These are phyloP conservation scores for Trachelus tabidus DNA, from an alignment of 2,888 invertebrate genomes.

Conservation along the genomic window DNA sequence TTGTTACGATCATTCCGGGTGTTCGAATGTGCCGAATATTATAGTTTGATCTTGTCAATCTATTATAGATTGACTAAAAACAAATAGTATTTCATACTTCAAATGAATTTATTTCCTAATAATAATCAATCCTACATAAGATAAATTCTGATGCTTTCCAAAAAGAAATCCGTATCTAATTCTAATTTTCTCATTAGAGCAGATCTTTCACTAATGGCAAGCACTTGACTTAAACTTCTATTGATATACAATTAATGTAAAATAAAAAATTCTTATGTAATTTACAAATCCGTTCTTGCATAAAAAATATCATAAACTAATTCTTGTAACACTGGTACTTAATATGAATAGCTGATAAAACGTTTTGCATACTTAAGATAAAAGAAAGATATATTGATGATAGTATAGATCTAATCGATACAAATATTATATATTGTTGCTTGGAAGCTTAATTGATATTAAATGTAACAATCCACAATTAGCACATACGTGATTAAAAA, in stretches of 20 bases:
- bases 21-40: neutral
- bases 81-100: neutral
- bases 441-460: neutral
- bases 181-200: neutral
- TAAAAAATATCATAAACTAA: neutral
- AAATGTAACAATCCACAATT: neutral
- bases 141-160: neutral
- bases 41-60: neutral
- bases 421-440: neutral
- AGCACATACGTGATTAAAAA: neutral
- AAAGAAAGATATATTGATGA: neutral
- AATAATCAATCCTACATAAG: no score
- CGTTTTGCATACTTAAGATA: neutral
- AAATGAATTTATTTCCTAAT: neutral
- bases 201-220: conserved; percentile 2
- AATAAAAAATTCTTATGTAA: conserved; percentile 9
- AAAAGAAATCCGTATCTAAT: neutral
- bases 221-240: neutral
- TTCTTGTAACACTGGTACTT: neutral
- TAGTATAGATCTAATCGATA: neutral
- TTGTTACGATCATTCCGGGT: neutral
- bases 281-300: neutral
- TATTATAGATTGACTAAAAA: no score
- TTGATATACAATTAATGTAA: neutral
- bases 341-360: neutral